Conservation (phyloP, 2,888 invertebrate species). For the Hirudinaria manillensis region DNA sequence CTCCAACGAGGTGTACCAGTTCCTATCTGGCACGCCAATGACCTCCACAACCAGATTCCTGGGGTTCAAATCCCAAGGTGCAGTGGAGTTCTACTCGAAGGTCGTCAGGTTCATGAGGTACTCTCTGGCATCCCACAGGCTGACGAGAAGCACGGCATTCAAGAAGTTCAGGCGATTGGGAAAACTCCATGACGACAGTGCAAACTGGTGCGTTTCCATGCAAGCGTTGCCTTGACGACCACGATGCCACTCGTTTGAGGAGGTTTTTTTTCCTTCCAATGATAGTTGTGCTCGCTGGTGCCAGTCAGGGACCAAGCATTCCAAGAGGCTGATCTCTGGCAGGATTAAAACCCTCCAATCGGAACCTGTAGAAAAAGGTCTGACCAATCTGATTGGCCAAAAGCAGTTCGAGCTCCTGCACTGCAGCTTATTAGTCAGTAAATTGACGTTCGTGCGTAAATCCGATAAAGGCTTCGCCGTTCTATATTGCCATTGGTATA, state of each 20-base stretch:
- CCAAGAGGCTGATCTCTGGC: neutral
- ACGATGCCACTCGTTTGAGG: neutral
- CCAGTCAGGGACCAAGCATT: neutral
- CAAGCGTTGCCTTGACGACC: neutral
- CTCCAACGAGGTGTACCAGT: slow-evolving; percentile 35
- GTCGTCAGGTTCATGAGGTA: slow-evolving; percentile 27
- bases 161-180: neutral
- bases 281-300: neutral
- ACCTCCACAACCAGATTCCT: slow-evolving; percentile 30
- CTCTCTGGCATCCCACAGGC: slow-evolving; percentile 9
- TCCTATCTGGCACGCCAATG: slow-evolving; percentile 29
- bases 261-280: neutral
- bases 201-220: neutral
- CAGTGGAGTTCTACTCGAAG: slow-evolving; percentile 21
- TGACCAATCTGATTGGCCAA: slow-evolving; percentile 1
- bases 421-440: slow-evolving; percentile 16
- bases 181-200: neutral
- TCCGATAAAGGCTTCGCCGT: neutral
- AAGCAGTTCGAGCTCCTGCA: slow-evolving; percentile 30
- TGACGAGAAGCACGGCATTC: neutral
- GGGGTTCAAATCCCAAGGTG: slow-evolving; percentile 28
- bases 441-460: too few relatives aligned
- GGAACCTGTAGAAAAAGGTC: slow-evolving; percentile 8
- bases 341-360: neutral
- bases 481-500: neutral